Conservation (phyloP, 2,888 invertebrate genomes). For the Lasioglossum marginatum region DNA sequence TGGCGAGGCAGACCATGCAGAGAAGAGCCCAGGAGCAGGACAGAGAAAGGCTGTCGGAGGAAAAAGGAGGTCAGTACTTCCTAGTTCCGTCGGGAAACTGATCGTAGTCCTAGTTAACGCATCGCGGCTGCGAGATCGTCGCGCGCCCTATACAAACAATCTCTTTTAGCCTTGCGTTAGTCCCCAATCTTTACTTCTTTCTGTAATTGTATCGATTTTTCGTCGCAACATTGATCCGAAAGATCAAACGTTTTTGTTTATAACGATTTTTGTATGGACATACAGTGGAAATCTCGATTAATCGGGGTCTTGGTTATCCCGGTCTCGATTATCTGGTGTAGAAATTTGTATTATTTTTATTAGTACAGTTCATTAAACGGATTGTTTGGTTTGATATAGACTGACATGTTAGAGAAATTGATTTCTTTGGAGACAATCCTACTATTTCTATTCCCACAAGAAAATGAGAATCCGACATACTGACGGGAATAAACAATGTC, state of each 20-base stretch:
- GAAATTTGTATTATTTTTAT: not conserved
- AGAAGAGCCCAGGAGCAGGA: conserved; percentile 94
- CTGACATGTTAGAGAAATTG: not conserved
- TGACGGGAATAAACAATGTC: not conserved
- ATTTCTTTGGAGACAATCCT: not conserved
- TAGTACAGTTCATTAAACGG: not conserved
- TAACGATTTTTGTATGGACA: not conserved
- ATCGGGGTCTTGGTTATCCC: not conserved
- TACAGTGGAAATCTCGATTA: not conserved
- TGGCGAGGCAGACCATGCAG: conserved; percentile 95
- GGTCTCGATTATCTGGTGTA: no score
- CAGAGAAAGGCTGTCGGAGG: conserved; percentile 84
- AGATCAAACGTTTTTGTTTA: not conserved
- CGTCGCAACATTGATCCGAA: not conserved
- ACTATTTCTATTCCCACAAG: not conserved
- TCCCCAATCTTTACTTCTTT: not conserved
- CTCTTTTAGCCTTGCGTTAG: not conserved
- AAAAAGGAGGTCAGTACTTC: conserved; percentile 56
- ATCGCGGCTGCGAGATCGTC: conserved; percentile 10
- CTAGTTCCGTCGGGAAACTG: conserved; percentile 31
- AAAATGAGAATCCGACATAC: not conserved
- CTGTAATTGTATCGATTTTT: not conserved
- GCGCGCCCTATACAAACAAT: not conserved
- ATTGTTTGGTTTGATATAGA: not conserved
- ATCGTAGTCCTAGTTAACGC: not conserved